Evolutionary conservation across 2,888 invertebrate genomes (phyloP), one percentile per base, ranked within the genome.

Genomic region (Nomada ruficornis): DNA sequence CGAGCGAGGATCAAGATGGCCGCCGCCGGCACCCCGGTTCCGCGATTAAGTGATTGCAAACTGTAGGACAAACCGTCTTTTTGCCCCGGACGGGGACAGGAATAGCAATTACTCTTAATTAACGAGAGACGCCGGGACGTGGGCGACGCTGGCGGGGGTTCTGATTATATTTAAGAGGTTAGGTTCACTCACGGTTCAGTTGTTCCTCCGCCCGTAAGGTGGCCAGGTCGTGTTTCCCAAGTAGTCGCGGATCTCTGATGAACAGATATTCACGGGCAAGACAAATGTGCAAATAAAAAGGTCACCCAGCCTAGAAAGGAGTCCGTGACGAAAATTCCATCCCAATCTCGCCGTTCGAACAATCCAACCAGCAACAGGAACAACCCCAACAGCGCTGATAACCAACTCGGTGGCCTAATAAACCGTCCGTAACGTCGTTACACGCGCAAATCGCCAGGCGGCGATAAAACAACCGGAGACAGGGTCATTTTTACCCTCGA

Each of bases 11-110:
- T 36, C 54, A 63, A 68, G 55, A 63, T 42, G 55, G 62, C 69
- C 64, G 70, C 57, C 70, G 62, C 50, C 70, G 54, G 57, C 54
- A 26, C 68, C 57, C 65, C 74, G 63, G 69, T 80, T 65, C 72
- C 69, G 60, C 80, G 88, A 88, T 88, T 88, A 88, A 88, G 87
- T 88, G 87, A 88, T 88, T 88, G 86, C 88, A 85, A 83, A 82
- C 80, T 73, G 80, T 44, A 73, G 85, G 78, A 68, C 75, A 69
- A 74, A 74, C 72, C 29, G 36, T 74, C 63, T 72, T 60, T 77
- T 54, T 75, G 62, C 64, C 57, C 18, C 23, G 57, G 23, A 10
- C 23, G 57, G 69, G 67, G 69, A 57, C 63, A 55, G 70, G 69
- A 57, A 75, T 67, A 79, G 83, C 77, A 85, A 85, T 87, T 87